These are phyloP conservation scores for Xyrauchen texanus DNA, from an alignment of 2,113 vertebrate species.

Conservation along the genomic window DNA sequence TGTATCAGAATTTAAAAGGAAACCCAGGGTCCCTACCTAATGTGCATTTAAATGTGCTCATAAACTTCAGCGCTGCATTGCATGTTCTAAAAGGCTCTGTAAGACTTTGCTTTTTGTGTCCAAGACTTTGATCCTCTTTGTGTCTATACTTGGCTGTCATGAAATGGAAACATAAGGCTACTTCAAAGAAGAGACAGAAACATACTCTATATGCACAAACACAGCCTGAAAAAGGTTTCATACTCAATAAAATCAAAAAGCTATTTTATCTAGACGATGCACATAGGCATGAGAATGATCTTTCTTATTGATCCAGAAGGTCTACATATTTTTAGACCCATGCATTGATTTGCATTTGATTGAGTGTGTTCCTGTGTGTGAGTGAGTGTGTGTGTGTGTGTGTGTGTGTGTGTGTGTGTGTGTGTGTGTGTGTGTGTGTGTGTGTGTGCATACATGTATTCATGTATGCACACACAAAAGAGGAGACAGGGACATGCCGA, in stretches of 20 bases:
- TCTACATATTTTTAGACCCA: conserved; percentile 79
- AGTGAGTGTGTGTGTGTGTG: too few relatives aligned
- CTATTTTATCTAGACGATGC: conserved; percentile 71
- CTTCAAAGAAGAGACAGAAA: background rate
- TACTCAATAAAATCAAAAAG: conserved; percentile 67
- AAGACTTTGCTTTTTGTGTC: background rate
- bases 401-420: too few relatives aligned
- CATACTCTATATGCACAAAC: conserved; percentile 49
- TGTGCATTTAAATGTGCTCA: background rate
- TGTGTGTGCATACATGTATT: too few relatives aligned
- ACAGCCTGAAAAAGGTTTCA: conserved; percentile 57
- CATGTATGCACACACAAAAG: too few relatives aligned
- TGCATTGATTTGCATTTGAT: conserved; percentile 67
- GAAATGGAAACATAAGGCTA: conserved; percentile 43
- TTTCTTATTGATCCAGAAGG: conserved; percentile 69
- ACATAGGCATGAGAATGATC: conserved; percentile 68
- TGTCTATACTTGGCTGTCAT: conserved; percentile 65
- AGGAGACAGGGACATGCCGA: too few relatives aligned
- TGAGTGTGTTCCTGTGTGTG: conserved; percentile 70
- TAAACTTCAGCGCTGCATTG: background rate
- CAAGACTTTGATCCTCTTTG: conserved; percentile 4
- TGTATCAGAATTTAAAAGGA: conserved; percentile 5
- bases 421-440: too few relatives aligned
- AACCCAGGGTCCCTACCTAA: background rate
- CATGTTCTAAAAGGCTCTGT: background rate